phyloP scores from a whole-genome alignment of 2,888 invertebrate genomes.

The Apodemia duryi region DNA sequence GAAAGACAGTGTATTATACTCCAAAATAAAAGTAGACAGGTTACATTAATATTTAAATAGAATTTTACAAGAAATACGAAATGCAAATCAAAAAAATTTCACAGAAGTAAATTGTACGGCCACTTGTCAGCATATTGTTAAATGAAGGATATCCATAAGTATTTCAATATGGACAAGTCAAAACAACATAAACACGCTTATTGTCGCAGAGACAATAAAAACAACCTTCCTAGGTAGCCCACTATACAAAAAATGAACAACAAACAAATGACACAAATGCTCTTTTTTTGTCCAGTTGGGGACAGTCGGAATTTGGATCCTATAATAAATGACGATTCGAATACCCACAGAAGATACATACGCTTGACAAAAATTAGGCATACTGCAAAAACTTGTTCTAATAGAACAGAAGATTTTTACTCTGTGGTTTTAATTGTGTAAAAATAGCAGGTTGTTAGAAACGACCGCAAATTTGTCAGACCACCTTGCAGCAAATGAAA shows the following conservation, averaged over 20 bases:
- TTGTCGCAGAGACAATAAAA: constrained; percentile 58
- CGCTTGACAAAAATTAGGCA: constrained; percentile 31
- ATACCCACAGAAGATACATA: constrained; percentile 32
- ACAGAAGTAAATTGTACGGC: background rate
- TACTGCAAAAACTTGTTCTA: constrained; percentile 22
- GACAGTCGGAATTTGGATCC: constrained; percentile 29
- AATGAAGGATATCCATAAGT: constrained; percentile 9
- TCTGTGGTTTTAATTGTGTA: constrained; percentile 34
- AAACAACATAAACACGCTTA: constrained; percentile 50
- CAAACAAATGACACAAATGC: constrained; percentile 39
- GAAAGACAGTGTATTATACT: background rate
- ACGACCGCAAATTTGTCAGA: constrained; percentile 77
- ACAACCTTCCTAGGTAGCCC: constrained; percentile 38
- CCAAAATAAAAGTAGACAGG: constrained; percentile 21
- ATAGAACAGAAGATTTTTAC: constrained; percentile 24
- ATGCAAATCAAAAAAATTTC: too few relatives aligned
- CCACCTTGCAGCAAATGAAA: constrained; percentile 75
- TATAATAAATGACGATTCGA: background rate
- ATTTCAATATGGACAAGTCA: constrained; percentile 35
- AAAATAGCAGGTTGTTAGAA: constrained; percentile 37
- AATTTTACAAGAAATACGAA: too few relatives aligned
- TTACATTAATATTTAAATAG: background rate
- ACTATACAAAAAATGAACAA: constrained; percentile 41
- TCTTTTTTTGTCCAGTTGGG: constrained; percentile 37
- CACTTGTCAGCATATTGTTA: constrained; percentile 16